A percentile compares a stretch with the other conserved stretches of the same genome.
Conservation (phyloP, 2,797 vertebrate genomes). For the Hoplostethus mediterraneus region DNA sequence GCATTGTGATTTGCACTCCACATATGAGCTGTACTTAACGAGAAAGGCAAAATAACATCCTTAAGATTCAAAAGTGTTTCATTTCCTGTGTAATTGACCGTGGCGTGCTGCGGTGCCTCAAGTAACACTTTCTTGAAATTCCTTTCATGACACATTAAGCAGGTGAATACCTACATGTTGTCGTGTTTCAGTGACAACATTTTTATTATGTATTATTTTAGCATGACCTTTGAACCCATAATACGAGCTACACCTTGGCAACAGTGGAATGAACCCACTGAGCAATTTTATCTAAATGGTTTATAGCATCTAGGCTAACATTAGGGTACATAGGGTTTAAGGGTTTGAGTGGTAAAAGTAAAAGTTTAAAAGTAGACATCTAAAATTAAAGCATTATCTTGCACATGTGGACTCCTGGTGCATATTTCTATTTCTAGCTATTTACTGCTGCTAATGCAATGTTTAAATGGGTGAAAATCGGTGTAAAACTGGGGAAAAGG, state of each 20-base stretch:
- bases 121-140: conserved; percentile 1
- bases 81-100: conserved; percentile 13
- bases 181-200: neutral
- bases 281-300: no score
- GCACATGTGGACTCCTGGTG: no score
- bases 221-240: conserved; percentile 7
- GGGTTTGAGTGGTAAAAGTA: no score
- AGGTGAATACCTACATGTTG: neutral
- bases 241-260: conserved; percentile 3
- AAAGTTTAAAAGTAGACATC: no score
- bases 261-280: neutral
- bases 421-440: no score
- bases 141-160: conserved; percentile 5
- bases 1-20: conserved; percentile 13
- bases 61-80: neutral
- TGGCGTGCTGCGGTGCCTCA: neutral
- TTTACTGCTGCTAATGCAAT: no score
- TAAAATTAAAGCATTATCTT: no score
- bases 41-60: conserved; percentile 8
- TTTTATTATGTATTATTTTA: neutral
- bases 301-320: no score
- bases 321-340: no score
- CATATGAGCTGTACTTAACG: conserved; percentile 7
- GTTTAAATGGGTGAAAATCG: no score
- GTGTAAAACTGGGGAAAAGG: no score